A percentile compares a stretch with the other conserved stretches of the same genome.
These are phyloP conservation scores for Nemoura dubitans DNA, from an alignment of 2,888 invertebrate genomes.

Conservation along the genomic window DNA sequence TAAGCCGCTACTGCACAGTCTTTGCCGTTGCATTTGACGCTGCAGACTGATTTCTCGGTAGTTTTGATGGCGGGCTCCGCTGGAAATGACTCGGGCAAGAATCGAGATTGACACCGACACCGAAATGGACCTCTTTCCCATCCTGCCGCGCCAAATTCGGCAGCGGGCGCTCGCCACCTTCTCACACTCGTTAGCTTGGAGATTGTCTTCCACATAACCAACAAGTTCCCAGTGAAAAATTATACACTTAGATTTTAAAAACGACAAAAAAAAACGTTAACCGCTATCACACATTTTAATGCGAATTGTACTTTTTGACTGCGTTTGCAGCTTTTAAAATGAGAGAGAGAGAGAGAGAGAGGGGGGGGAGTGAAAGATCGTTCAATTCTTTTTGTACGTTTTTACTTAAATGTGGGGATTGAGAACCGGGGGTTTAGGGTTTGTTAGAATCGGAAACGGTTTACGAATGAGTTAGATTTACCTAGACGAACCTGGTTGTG, in stretches of 20 bases:
- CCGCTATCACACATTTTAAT: neutral
- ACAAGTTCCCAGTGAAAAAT: too few species aligned
- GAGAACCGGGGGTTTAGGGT: neutral
- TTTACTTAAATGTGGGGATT: neutral
- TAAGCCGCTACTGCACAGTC: too few species aligned
- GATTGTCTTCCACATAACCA: neutral
- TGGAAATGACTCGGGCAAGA: too few species aligned
- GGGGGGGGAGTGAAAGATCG: neutral
- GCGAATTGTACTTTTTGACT: neutral
- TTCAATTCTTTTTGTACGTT: neutral
- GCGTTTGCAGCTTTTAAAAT: constrained; percentile 2
- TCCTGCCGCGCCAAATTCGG: neutral
- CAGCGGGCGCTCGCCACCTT: neutral
- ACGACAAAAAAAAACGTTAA: neutral
- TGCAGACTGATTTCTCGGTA: too few species aligned
- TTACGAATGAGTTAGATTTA: neutral
- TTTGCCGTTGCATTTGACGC: too few species aligned
- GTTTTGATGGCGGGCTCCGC: too few species aligned
- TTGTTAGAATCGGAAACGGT: neutral
- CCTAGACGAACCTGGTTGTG: neutral
- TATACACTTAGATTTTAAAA: too few species aligned
- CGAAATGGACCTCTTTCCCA: neutral
- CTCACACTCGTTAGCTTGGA: neutral
- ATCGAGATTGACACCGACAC: too few species aligned
- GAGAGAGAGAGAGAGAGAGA: too few species aligned